Evolutionary conservation across 2,113 vertebrate species (phyloP), one percentile per base, ranked within the genome.

Genomic region (Indri indri): DNA sequence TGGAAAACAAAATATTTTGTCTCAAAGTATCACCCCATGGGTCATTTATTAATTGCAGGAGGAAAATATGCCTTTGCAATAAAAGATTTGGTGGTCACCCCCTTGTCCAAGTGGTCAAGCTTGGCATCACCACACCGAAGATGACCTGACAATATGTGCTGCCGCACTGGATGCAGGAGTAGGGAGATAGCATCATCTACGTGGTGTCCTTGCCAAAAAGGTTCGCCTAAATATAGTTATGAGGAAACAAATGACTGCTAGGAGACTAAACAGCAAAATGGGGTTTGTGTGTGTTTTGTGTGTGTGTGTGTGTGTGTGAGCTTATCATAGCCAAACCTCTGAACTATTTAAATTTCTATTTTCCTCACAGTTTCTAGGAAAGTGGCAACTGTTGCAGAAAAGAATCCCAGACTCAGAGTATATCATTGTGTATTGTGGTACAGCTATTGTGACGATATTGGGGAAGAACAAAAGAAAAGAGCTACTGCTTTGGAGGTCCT

Each of bases 291-390:
- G 22, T 59, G 12, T n/a, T 37, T 32, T 8, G 0, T 88, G 45
- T 50, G 57, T 47, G 52, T 8, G 27, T 16, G 40, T 27, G 22
- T 59, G 7, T 8, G 0, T 88, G 70, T 52, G 57, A 17, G 68
- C 66, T 66, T 42, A 25, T 3, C 54, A 27, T 0, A 57, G 70
- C 20, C 8, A 57, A 80, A 25, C 4, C n/a, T 27, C 17, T 20
- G 27, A 90, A n/a, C 20, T 13, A 27, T 30, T 74, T 52, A 88
- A 23, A 50, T 80, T 47, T 93, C 70, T 14, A 10, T 50, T 84
- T 94, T 76, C 32, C 71, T 84, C 18, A 12, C 25, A 37, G 32
- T 37, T 86, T 93, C 70, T n/a, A 47, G 81, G 57, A 77, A 94
- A 45, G 23, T 2, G 65, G 52, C 40, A 84, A 47, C 23, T 61